Evolutionary conservation across 1,140 invertebrate species (phyloP).

Genomic region (Brachionus rotundiformis): DNA sequence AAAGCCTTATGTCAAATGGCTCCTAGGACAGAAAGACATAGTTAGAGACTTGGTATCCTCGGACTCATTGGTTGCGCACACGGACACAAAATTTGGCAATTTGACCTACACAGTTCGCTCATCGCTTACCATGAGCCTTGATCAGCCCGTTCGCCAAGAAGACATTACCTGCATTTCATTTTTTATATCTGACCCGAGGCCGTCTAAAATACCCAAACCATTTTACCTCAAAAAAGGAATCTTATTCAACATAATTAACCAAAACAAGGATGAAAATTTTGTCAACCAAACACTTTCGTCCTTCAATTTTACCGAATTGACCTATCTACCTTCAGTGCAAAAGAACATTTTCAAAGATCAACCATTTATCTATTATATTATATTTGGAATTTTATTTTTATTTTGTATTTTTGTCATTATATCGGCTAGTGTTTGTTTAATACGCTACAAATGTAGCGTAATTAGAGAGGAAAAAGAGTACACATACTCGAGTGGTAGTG

Average conservation of each 20-base stretch:
- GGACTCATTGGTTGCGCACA: no score
- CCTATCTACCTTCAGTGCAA: neutral
- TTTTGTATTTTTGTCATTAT: conserved; percentile 41
- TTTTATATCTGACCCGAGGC: neutral
- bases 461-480: conserved; percentile 22
- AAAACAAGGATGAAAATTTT: neutral
- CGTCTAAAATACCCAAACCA: neutral
- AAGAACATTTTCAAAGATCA: conserved; percentile 3
- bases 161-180: neutral
- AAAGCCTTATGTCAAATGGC: conserved; percentile 2
- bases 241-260: neutral
- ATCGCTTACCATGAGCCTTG: neutral
- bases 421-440: conserved; percentile 4
- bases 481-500: conserved; percentile 11
- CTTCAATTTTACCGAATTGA: neutral
- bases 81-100: neutral
- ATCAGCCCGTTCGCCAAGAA: neutral
- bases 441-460: neutral
- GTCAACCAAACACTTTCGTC: neutral
- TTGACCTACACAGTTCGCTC: neutral
- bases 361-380: conserved; percentile 25
- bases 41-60: neutral
- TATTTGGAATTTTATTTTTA: conserved; percentile 12
- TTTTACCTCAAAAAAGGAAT: neutral
- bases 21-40: neutral